Evolutionary conservation across 2,888 invertebrate genomes (phyloP), one percentile per base, ranked within the genome.

Genomic region (Monochamus alternatus): DNA sequence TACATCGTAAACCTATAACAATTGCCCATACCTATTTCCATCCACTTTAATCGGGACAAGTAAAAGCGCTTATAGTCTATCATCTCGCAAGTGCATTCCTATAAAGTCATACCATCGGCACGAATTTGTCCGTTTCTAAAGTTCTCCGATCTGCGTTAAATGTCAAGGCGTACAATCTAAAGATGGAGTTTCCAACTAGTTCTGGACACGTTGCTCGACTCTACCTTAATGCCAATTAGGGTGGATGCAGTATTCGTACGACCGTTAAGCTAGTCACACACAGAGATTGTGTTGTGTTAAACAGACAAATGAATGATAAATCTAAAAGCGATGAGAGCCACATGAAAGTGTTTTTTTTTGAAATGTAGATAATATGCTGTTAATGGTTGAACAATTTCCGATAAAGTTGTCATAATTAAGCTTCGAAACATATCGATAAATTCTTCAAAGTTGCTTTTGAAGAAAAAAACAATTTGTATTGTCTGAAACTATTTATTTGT

Each of bases 91-190:
- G 60, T 80, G 78, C 84, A 84, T 84, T 84, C 82, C 80, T 79
- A 77, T 78, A 77, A 78, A 81, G 82, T 80, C 81, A 82, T 44
- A 62, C 71, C 73, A 76, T 70, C 73, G 75, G 79, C 82, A 83
- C 84, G 83, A 82, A 73, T 81, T 73, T 78, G 30, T 47, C 47
- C 60, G n/a, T 60, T 69, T 60, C 60, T 47, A 58, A 69, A 69
- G 47, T 80, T 82, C 82, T 84, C 83, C 83, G 83, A 83, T 84
- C 77, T 80, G 82, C 81, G 82, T 81, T 83, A 86, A 86, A 86
- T 85, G 86, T 85, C 86, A 86, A 85, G 85, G 86, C 81, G 75
- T 76, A 77, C 81, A 83, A 82, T 83, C 82, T 83, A 81, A 81
- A 83, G 82, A 84, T 82, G 82, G 80, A 80, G 79, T 79, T 78